Evolutionary conservation across 1,140 invertebrate genomes (phyloP), one percentile per base, ranked within the genome.

Genomic region (Dendrolimus kikuchii): DNA sequence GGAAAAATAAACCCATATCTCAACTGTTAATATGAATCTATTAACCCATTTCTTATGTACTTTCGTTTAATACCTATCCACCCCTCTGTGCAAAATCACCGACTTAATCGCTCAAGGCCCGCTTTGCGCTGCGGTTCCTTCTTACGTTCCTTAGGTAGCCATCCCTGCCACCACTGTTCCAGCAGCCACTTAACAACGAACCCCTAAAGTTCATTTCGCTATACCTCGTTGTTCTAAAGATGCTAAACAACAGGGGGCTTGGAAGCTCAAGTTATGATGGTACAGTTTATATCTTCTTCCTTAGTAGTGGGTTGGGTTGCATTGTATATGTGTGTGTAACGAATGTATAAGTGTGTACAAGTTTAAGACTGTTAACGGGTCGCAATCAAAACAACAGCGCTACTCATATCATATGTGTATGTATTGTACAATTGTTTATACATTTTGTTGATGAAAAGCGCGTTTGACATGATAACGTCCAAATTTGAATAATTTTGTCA

Each of bases 371-470:
- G 78, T 81, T 81, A 81, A 71, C 68, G 74, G 78, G 79, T 79
- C 77, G 81, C 78, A 83, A 85, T 85, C 78, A 81, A 74, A 73
- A 71, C 68, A 66, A 69, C 65, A 70, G 71, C 67, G 81, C 75
- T 80, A 79, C 83, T 83, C 81, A 81, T 83, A 83, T 81, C 75
- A 74, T 72, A 80, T 74, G 77, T 77, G 78, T 85, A 80, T 82
- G 76, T 53, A 38, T 44, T 68, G 62, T 76, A 73, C 68, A 70
- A 74, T 72, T 77, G 74, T 81, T 79, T 81, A 71, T 73, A 62
- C 63, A 68, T 73, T 71, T 57, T 67, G 66, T 68, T 70, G 71
- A 68, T 74, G 64, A 23, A 23, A 23, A 23, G 23, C 23, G 23
- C 23, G 23, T 23, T 23, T 23, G 23, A 23, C 23, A 3, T 23